Conservation (phyloP, 2,888 invertebrate genomes). For the Aspidiotus destructor region DNA sequence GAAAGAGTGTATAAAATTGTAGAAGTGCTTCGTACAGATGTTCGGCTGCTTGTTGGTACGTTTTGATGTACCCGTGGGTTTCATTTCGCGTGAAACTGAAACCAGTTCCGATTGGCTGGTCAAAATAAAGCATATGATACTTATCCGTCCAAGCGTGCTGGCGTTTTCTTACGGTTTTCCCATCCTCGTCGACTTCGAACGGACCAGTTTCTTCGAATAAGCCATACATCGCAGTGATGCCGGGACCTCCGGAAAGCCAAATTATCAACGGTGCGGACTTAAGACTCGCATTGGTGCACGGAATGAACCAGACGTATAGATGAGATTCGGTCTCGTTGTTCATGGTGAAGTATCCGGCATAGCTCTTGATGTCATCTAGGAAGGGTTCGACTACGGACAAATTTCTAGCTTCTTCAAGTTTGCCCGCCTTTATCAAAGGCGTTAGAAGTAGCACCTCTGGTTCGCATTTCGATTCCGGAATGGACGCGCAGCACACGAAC, state of each 20-base stretch:
- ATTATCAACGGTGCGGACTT: conserved; percentile 54
- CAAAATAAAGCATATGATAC: conserved; percentile 76
- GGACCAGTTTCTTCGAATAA: conserved; percentile 80
- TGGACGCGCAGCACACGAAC: no score
- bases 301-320: conserved; percentile 48
- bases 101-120: conserved; percentile 87
- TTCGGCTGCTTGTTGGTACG: conserved; percentile 68
- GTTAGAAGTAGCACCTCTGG: no score
- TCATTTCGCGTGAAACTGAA: conserved; percentile 71
- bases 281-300: conserved; percentile 44
- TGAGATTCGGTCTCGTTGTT: conserved; percentile 47
- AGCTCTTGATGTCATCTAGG: conserved; percentile 45
- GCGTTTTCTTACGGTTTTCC: conserved; percentile 49
- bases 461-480: no score
- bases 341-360: conserved; percentile 55
- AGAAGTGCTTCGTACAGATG: conserved; percentile 64
- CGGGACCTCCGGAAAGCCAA: conserved; percentile 82
- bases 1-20: conserved; percentile 78
- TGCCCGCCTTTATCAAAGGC: no score
- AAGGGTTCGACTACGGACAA: conserved; percentile 34
- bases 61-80: conserved; percentile 64
- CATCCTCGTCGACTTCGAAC: conserved; percentile 44
- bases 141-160: conserved; percentile 63
- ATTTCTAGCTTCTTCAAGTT: not conserved
- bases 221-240: conserved; percentile 67